phyloP scores from a whole-genome alignment of 2,888 invertebrate species.

The Plebejus anna region DNA sequence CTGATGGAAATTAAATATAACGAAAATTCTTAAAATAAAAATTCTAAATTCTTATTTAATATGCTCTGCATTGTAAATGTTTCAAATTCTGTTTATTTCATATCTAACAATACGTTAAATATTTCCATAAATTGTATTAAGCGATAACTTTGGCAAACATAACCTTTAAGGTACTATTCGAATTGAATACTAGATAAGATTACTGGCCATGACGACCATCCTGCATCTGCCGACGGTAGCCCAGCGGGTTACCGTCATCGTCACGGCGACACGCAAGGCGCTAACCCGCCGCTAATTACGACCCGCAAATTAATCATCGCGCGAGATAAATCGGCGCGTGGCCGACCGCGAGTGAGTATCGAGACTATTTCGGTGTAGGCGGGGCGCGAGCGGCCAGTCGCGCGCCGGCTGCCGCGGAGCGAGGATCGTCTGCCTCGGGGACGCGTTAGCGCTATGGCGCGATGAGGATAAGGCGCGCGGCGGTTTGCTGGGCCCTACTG shows the following conservation, averaged over 20 bases:
- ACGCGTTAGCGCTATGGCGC: conserved; percentile 63
- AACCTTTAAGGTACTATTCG: not conserved
- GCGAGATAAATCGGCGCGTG: conserved; percentile 63
- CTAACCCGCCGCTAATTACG: conserved; percentile 54
- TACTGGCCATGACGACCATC: not conserved
- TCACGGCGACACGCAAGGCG: conserved; percentile 33
- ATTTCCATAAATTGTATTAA: no score
- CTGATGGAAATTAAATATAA: not conserved
- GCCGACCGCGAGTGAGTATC: conserved; percentile 42
- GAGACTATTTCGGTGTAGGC: conserved; percentile 70
- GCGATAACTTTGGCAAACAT: not conserved
- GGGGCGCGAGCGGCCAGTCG: conserved; percentile 62
- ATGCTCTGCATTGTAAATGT: not conserved
- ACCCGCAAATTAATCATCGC: conserved; percentile 64
- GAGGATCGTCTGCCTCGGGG: conserved; percentile 49
- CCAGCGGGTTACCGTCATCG: not conserved
- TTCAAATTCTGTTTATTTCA: no score
- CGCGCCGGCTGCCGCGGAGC: conserved; percentile 69
- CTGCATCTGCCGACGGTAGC: not conserved
- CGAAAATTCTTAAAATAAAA: no score
- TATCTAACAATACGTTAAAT: no score
- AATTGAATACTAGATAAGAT: not conserved
- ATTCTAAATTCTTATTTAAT: not conserved
- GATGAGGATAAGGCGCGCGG: conserved; percentile 75
- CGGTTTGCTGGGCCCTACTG: conserved; percentile 71